Base-by-base conservation (phyloP, 2,888 invertebrate genomes). In the Mimachlamys varia region DNA sequence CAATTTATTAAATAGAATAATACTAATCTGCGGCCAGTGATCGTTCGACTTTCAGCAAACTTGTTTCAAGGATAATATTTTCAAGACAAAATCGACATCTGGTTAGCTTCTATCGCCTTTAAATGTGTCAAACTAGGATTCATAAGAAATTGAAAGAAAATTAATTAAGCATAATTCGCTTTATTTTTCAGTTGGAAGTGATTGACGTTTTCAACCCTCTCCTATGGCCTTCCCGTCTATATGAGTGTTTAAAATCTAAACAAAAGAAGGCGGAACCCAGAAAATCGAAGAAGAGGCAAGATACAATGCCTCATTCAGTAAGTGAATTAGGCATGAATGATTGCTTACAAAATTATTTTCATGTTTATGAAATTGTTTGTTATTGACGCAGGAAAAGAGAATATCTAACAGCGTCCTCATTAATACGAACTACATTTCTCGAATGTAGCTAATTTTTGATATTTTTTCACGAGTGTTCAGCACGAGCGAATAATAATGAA, bases 121-220 rank as follows among this genome's bases (percentile, higher is more conserved):
- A 53, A 53, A 53, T 53, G 53, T 53, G 53, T 53, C 53, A 19
- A 53, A 15, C 53, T 50, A 76, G 44, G 44, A 44, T 44, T 5
- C 7, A 44, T 44, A 3, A 44, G 44, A 7, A 44, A 44, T n/a
- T 62, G 62, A n/a, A 88, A 17, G 27, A 38, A 37, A 88, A 15
- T 27, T 0, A 44, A 27, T 49, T 4, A 38, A 53, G 38, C 3
- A 0, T 87, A 19, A n/a, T 58, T 17, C 13, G 38, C 17, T 90
- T 91, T 88, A n/a, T 87, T 38, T 88, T 91, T 27, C 90, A 94
- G 94, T 62, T 94, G 15, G 93, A 93, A 89, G 76, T 90, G n/a
- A 88, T 92, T 10, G 92, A 94, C 0, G 92, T 88, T 13, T 94
- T 92, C 89, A 94, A 94, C 88, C 94, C 94, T 3, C 90, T 94